These are phyloP conservation scores for Drosophila helvetica DNA, from an alignment of 2,888 invertebrate species.

Conservation along the genomic window DNA sequence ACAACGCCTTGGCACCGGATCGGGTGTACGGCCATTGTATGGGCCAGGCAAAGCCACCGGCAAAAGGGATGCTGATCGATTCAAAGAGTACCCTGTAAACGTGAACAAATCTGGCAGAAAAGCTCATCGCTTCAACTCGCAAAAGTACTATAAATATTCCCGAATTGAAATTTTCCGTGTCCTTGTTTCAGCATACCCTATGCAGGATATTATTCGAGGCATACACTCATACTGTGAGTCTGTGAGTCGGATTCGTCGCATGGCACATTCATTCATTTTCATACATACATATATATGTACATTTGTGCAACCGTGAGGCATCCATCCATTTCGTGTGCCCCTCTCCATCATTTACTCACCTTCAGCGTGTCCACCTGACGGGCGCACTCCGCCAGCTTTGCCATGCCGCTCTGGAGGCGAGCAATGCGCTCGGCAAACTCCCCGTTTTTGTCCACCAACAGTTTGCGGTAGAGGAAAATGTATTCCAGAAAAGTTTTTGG, in stretches of 20 bases:
- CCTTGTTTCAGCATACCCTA: neutral
- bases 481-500: slow-evolving; percentile 99
- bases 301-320: slow-evolving; percentile 22
- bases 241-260: neutral
- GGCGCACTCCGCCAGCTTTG: slow-evolving; percentile 94
- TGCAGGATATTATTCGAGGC: too few species aligned
- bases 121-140: neutral
- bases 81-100: neutral
- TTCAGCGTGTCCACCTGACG: slow-evolving; percentile 94
- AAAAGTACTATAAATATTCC: neutral
- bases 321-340: neutral
- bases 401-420: slow-evolving; percentile 94
- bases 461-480: slow-evolving; percentile 92
- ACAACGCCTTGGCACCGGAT: slow-evolving; percentile 41
- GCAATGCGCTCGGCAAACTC: slow-evolving; percentile 91
- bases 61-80: slow-evolving; percentile 16
- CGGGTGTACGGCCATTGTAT: slow-evolving; percentile 48
- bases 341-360: slow-evolving; percentile 82
- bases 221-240: too few species aligned
- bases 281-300: slow-evolving; percentile 20
- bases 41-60: slow-evolving; percentile 10
- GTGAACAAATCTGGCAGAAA: neutral
- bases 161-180: neutral
- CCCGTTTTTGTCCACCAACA: slow-evolving; percentile 88
- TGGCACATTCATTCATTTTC: slow-evolving; percentile 34